A percentile compares a stretch with the other conserved stretches of the same genome.
Conservation (phyloP, 2,888 invertebrate species). For the Dinocampus coccinellae region DNA sequence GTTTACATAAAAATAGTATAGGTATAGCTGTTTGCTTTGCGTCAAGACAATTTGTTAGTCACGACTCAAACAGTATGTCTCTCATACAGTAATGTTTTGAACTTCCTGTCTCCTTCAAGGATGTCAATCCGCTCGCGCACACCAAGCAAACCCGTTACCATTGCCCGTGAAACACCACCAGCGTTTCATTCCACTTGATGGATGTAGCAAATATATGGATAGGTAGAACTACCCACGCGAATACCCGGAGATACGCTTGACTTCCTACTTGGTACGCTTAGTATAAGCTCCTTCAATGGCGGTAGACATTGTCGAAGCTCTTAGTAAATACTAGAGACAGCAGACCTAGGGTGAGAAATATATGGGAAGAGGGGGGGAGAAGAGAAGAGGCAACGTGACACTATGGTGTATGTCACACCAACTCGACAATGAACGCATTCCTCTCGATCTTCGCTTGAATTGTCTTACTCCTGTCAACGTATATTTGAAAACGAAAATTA, state of each 20-base stretch:
- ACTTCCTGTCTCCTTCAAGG: slow-evolving; percentile 7
- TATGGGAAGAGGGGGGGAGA: too few species aligned
- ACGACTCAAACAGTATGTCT: slow-evolving; percentile 28
- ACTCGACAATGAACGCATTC: slow-evolving; percentile 17
- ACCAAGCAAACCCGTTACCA: slow-evolving; percentile 11
- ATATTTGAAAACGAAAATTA: neutral
- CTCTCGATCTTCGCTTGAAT: slow-evolving; percentile 10
- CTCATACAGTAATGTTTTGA: slow-evolving; percentile 38
- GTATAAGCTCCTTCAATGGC: slow-evolving; percentile 11
- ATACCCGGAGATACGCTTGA: slow-evolving; percentile 29
- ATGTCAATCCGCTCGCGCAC: slow-evolving; percentile 17
- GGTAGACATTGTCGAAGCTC: slow-evolving; percentile 3
- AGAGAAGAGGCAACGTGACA: slow-evolving; percentile 10
- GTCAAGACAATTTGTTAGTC: slow-evolving; percentile 43
- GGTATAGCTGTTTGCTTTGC: slow-evolving; percentile 9
- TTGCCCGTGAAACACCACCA: slow-evolving; percentile 37
- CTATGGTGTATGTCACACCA: neutral
- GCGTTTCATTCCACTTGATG: slow-evolving; percentile 54
- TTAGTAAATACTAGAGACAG: slow-evolving; percentile 11
- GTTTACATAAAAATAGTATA: slow-evolving; percentile 17
- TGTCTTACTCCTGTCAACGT: slow-evolving; percentile 1
- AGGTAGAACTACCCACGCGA: slow-evolving; percentile 13
- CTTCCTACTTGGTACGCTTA: slow-evolving; percentile 30
- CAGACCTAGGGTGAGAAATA: neutral
- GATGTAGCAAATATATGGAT: slow-evolving; percentile 52